Evolutionary conservation across 2,797 vertebrate species (phyloP), one percentile per base, ranked within the genome.

Genomic region (Sphaeramia orbicularis): DNA sequence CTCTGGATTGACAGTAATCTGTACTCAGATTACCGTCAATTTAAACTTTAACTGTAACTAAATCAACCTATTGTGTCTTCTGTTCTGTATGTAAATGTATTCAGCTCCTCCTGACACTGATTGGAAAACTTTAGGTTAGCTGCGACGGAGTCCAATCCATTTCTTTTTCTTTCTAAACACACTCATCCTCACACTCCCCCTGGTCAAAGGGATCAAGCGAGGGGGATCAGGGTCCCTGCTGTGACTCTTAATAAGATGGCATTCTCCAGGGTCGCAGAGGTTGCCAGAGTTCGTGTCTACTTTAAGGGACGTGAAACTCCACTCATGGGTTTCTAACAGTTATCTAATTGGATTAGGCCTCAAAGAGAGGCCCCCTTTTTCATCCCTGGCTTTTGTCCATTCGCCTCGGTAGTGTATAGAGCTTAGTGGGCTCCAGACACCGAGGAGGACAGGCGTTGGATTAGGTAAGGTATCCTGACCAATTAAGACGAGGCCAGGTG

Each of bases 281-380:
- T 85, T 51, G 53, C 72, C 54, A 43, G 80, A 89, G 81, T 90
- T 88, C 77, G 71, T 78, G 83, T 81, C 82, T 84, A 83, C 84
- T 83, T 90, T 76, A 81, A 84, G 74, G 76, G 83, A 85, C 12
- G 35, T 88, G 87, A 92, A 91, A 83, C 82, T 89, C 84, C 63
- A 81, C 88, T 92, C 82, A 85, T 9, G 68, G 54, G 63, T 86
- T 84, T 81, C 78, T 81, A 91, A 90, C 83, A 86, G 86, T 83
- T 86, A 81, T 84, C 71, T 93, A 92, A 93, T 92, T 93, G 92
- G 93, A 94, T 94, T 94, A 94, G 69, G 86, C 74, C 83, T 86
- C 84, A 89, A 85, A 89, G 83, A 82, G 74, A 71, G 80, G 66
- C 80, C 79, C 64, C 40, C 50, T 42, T 70, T 82, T 87, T 81